These are phyloP conservation scores for Proteles cristata DNA, from an alignment of 2,113 vertebrate species.

Conservation along the genomic window DNA sequence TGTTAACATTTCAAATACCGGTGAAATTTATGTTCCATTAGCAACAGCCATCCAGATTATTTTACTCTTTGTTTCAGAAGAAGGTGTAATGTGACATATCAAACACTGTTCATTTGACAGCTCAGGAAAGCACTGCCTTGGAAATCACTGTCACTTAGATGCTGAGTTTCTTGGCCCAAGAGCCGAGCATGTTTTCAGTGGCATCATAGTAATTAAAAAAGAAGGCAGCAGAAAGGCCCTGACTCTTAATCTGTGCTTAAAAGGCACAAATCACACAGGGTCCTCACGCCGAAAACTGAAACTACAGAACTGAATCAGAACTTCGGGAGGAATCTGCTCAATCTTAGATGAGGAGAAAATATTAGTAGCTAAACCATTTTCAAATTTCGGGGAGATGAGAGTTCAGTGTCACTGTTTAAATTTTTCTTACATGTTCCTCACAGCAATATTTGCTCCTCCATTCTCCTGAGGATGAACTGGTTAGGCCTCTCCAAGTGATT, in stretches of 20 bases:
- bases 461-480: not conserved
- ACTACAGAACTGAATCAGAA: not conserved
- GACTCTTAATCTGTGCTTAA: not conserved
- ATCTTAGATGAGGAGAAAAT: not conserved
- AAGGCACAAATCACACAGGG: not conserved
- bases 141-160: not conserved
- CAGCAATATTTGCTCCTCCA: not conserved
- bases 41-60: not conserved
- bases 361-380: not conserved
- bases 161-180: not conserved
- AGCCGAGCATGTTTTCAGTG: not conserved
- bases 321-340: not conserved
- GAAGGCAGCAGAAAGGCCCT: not conserved
- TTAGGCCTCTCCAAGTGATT: not conserved
- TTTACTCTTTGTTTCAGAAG: constrained; percentile 11
- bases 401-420: not conserved
- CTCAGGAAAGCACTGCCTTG: not conserved
- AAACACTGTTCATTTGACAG: not conserved
- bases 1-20: constrained; percentile 5
- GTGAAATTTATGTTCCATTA: not conserved
- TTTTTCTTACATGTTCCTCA: not conserved
- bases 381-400: not conserved
- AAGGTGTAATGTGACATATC: not conserved
- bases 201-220: not conserved
- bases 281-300: not conserved